Conservation (phyloP, 2,113 vertebrate species). For the Alethe castanea region DNA sequence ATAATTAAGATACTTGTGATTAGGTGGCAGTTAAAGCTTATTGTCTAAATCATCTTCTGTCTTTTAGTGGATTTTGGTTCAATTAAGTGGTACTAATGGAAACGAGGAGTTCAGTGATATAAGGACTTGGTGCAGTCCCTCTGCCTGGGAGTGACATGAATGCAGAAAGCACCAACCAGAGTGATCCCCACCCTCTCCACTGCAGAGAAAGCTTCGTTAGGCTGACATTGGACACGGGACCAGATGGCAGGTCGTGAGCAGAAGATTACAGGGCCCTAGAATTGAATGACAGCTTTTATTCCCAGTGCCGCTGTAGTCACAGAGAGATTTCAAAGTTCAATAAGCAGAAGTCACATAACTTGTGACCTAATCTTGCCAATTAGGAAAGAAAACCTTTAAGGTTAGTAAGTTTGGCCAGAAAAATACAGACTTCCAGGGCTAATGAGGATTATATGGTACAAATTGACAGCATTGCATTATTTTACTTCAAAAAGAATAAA, state of each 20-base stretch:
- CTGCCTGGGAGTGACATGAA: neutral
- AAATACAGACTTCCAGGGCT: slow-evolving; percentile 5
- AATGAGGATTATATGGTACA: slow-evolving; percentile 24
- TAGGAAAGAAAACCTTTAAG: slow-evolving; percentile 27
- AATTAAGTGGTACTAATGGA: neutral
- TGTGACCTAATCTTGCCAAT: slow-evolving; percentile 34
- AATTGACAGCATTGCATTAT: neutral
- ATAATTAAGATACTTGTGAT: neutral
- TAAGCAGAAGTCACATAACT: slow-evolving; percentile 10
- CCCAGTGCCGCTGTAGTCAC: neutral
- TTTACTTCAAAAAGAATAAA: slow-evolving; percentile 38
- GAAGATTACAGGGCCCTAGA: neutral
- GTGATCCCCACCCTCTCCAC: neutral
- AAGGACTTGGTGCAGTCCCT: neutral
- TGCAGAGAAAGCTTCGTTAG: fast-evolving
- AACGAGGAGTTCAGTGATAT: fast-evolving
- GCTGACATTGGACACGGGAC: neutral
- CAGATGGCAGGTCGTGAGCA: neutral
- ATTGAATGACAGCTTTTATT: slow-evolving; percentile 18
- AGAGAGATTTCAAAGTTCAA: slow-evolving; percentile 9
- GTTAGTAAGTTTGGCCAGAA: neutral
- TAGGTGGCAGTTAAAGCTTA: neutral
- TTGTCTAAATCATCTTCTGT: neutral
- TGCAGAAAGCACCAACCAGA: neutral
- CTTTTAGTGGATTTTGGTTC: neutral